Base-by-base conservation (phyloP, 2,113 vertebrate genomes). In the Prionailurus viverrinus region DNA sequence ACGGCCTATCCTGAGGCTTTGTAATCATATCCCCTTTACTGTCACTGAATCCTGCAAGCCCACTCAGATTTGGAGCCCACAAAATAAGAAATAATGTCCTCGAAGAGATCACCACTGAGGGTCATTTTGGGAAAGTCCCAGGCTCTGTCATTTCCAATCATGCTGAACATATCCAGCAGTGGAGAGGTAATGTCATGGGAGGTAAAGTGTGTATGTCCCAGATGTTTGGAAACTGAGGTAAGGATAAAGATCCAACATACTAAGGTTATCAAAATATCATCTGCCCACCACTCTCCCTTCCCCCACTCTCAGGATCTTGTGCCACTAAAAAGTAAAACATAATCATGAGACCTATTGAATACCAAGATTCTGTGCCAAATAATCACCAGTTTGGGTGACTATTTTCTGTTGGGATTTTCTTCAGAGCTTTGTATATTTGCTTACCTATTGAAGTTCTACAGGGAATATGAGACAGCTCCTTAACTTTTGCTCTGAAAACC, bases 251-350 rank as follows among this genome's bases (percentile, higher is more conserved):
- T 53, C 23, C 58, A 83, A 41, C 8, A 45, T 33, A 45, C 55
- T 94, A 29, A 81, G 7, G 12, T 93, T 93, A 79, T 89, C 33
- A 92, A 53, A 86, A 76, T 71, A 41, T 94, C 48, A 36, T 58
- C 58, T 31, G 16, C 2, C 19, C 7, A 27, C 23, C 31, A 83
- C 7, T 65, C 31, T 55, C 16, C 8, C 23, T 78, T 73, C 25
- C 25, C 27, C 8, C 19, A 65, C 36, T 27, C 7, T 33, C 2
- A 63, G 48, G 93, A 81, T 93, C 16, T 15, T 93, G 0, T 79
- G 15, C 53, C 19, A 65, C 5, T 68, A 14, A 95, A 51, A 93
- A 23, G 2, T 0, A n/a, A 73, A 94, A 13, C 23, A 51, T 18
- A 69, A 15, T 27, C 19, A 23, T 58, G 29, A 76, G 18, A 12